Percentiles rank a stretch among this genome's conserved stretches.
These are phyloP conservation scores for Anguilla obscura DNA, from an alignment of 2,797 vertebrate species.

Conservation along the genomic window DNA sequence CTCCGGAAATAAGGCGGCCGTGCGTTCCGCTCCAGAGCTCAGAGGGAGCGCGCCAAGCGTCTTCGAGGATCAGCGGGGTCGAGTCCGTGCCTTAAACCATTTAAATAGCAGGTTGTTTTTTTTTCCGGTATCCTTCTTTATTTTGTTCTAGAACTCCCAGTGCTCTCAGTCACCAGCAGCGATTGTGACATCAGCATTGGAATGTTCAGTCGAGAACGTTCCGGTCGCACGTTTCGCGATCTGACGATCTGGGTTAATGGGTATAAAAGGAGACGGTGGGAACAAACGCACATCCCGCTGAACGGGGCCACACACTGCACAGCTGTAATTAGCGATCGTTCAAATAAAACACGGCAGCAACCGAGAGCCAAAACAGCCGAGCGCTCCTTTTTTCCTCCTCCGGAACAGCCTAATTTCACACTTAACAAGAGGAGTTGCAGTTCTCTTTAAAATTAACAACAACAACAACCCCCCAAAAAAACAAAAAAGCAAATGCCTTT, in stretches of 20 bases:
- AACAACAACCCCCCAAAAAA: background rate
- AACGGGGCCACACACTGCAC: background rate
- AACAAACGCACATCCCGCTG: background rate
- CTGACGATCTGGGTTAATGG: background rate
- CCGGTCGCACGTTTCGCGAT: too few species aligned
- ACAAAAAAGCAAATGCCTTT: background rate
- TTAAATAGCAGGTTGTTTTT: too few species aligned
- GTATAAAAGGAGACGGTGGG: background rate
- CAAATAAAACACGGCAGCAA: background rate
- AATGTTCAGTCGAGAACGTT: too few species aligned
- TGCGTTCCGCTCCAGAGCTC: background rate
- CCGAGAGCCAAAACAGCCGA: background rate
- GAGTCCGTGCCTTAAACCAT: background rate
- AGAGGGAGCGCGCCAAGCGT: background rate
- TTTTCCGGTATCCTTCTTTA: too few species aligned
- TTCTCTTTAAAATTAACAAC: background rate
- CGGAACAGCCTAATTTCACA: background rate
- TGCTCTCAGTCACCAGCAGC: too few species aligned
- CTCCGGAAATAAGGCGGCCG: background rate
- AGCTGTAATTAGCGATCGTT: background rate
- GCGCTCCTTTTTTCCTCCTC: background rate
- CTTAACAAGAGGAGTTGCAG: background rate
- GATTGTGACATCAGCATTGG: too few species aligned
- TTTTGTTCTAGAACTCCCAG: too few species aligned
- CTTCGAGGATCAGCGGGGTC: background rate